phyloP scores from a whole-genome alignment of 2,113 vertebrate genomes.

The Peromyscus californicus region DNA sequence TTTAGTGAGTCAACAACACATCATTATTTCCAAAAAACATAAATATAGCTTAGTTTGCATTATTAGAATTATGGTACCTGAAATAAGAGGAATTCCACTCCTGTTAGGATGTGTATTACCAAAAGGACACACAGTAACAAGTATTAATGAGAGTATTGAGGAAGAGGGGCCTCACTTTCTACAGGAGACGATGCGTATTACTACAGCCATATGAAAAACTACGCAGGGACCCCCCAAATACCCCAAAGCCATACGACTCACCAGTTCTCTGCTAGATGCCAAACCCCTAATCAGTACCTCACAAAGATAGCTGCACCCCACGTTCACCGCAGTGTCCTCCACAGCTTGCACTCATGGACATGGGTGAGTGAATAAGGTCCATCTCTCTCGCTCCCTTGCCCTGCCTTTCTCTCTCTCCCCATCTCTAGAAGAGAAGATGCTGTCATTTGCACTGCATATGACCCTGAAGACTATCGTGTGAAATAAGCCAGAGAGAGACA shows the following conservation, averaged over 20 bases:
- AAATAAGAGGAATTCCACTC: background rate
- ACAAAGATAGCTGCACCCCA: no score
- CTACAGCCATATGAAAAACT: background rate
- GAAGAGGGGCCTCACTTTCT: background rate
- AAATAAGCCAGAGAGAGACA: background rate
- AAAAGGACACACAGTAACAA: background rate
- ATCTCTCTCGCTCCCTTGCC: background rate
- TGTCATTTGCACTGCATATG: background rate
- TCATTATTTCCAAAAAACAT: constrained; percentile 1
- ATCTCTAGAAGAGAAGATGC: background rate
- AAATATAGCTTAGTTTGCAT: constrained; percentile 27
- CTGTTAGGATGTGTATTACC: background rate
- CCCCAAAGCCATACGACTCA: background rate
- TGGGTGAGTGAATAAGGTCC: background rate
- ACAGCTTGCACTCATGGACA: background rate
- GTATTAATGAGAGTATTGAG: background rate
- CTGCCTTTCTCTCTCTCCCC: background rate
- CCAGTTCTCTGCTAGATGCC: background rate
- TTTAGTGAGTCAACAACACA: background rate
- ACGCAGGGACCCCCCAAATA: no score
- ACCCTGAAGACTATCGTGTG: background rate
- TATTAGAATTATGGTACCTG: background rate
- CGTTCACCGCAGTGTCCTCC: background rate
- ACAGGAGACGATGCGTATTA: background rate
- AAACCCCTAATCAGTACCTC: background rate